phyloP scores from a whole-genome alignment of 2,797 vertebrate genomes.

The Pterois miles region DNA sequence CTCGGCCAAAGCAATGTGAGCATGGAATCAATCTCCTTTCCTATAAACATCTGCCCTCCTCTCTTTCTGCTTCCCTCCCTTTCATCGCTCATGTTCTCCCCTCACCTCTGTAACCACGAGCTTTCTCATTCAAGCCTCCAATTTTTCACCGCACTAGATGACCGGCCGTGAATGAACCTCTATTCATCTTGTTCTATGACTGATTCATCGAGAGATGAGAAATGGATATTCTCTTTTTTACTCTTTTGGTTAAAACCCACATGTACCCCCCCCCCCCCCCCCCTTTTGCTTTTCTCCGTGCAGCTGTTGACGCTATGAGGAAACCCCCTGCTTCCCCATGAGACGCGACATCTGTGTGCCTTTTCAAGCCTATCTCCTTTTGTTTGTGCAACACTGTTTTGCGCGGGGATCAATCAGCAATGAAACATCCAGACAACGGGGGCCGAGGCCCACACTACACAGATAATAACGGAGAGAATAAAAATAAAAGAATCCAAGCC shows the following conservation, averaged over 20 bases:
- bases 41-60: slow-evolving; percentile 28
- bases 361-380: neutral
- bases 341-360: neutral
- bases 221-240: neutral
- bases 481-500: neutral
- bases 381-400: slow-evolving; percentile 1
- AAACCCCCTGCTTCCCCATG: slow-evolving; percentile 25
- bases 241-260: neutral
- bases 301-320: slow-evolving; percentile 20
- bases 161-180: no score
- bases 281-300: neutral
- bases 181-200: neutral
- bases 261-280: neutral
- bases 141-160: neutral
- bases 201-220: neutral
- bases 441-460: slow-evolving; percentile 19
- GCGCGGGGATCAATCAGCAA: slow-evolving; percentile 23
- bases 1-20: slow-evolving; percentile 33
- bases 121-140: neutral
- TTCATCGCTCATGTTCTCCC: slow-evolving; percentile 6
- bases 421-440: slow-evolving; percentile 10
- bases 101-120: neutral
- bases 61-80: neutral
- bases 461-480: neutral
- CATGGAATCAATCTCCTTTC: slow-evolving; percentile 38